Percentiles rank a stretch among this genome's conserved stretches.
Evolutionary conservation across 2,888 invertebrate species (phyloP).

Genomic region (Laspeyria flexula): DNA sequence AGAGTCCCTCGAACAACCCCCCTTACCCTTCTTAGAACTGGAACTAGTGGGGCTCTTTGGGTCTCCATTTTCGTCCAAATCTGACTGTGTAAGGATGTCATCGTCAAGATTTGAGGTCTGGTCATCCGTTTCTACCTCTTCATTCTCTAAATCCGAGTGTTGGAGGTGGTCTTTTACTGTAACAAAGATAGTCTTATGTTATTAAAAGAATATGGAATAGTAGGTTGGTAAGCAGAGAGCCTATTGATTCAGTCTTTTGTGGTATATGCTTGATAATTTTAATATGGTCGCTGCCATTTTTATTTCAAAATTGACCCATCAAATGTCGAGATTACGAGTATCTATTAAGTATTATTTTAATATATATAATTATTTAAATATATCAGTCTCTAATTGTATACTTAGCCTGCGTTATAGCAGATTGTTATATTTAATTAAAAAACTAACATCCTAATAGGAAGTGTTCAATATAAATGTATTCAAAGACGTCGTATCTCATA

Average conservation of each 20-base stretch:
- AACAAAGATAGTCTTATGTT: slow-evolving; percentile 58
- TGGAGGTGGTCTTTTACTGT: slow-evolving; percentile 87
- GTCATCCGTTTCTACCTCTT: slow-evolving; percentile 88
- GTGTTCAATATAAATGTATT: neutral
- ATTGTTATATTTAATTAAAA: too few relatives aligned
- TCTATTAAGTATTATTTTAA: too few relatives aligned
- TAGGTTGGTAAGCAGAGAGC: too few relatives aligned
- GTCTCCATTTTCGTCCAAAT: slow-evolving; percentile 81
- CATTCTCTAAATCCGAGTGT: slow-evolving; percentile 87
- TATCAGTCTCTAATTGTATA: too few relatives aligned
- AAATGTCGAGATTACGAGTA: too few relatives aligned
- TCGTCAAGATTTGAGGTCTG: slow-evolving; percentile 88
- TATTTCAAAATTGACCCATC: too few relatives aligned
- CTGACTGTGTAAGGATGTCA: slow-evolving; percentile 81
- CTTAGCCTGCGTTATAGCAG: too few relatives aligned
- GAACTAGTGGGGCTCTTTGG: slow-evolving; percentile 81
- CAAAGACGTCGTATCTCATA: neutral
- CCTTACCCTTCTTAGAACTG: slow-evolving; percentile 79
- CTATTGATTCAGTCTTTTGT: too few relatives aligned
- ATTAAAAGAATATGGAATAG: neutral
- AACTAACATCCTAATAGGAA: too few relatives aligned
- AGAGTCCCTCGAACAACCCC: slow-evolving; percentile 71
- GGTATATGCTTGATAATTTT: too few relatives aligned
- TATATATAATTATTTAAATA: too few relatives aligned
- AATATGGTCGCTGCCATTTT: too few relatives aligned